Evolutionary conservation across 2,888 invertebrate genomes (phyloP).

Genomic region (Xestia sexstrigata): DNA sequence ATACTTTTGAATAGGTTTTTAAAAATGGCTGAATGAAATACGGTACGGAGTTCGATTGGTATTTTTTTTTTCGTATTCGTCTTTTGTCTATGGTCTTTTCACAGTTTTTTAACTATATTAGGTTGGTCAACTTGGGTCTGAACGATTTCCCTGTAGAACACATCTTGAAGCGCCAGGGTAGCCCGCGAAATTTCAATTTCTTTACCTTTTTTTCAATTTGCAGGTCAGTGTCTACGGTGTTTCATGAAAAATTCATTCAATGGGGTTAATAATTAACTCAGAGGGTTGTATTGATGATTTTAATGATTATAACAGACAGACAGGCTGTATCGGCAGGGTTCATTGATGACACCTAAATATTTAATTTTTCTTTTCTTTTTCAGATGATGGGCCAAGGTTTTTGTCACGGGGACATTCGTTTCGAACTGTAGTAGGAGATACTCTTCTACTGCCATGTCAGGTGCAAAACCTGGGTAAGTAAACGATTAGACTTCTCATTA

Average conservation of each 20-base stretch:
- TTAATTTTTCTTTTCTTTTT: constrained; percentile 44
- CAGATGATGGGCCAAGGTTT: constrained; percentile 92
- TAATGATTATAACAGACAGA: too few species aligned
- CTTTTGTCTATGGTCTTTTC: not conserved
- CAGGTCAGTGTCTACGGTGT: too few species aligned
- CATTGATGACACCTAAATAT: not conserved
- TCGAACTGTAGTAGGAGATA: constrained; percentile 94
- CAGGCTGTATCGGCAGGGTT: not conserved
- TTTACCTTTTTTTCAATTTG: too few species aligned
- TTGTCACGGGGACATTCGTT: constrained; percentile 94
- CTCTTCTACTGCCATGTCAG: constrained; percentile 94
- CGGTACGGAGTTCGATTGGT: constrained; percentile 8
- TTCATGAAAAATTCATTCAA: too few species aligned
- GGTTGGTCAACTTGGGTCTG: not conserved
- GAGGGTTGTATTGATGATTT: too few species aligned
- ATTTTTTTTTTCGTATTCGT: constrained; percentile 8
- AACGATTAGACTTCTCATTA: not conserved
- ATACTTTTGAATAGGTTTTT: constrained; percentile 45
- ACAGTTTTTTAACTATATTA: not conserved
- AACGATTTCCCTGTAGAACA: too few species aligned
- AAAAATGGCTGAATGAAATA: constrained; percentile 43
- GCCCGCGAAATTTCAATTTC: too few species aligned
- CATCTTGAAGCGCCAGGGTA: too few species aligned
- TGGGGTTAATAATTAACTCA: too few species aligned
- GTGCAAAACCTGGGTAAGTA: constrained; percentile 94